Evolutionary conservation across 2,797 vertebrate genomes (phyloP).

Genomic region (Karalla daura): DNA sequence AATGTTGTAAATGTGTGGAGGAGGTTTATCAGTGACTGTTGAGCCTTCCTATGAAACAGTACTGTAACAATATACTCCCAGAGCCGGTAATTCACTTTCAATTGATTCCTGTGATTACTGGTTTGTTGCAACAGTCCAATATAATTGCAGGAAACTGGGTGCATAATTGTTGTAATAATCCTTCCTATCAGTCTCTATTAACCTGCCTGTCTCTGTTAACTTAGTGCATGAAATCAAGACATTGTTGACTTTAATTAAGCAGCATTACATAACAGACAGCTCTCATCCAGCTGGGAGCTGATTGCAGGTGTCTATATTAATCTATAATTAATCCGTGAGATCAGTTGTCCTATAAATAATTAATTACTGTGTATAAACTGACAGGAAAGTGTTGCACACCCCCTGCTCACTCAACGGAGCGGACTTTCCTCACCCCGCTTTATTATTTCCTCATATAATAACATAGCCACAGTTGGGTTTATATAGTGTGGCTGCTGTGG

Average conservation of each 20-base stretch:
- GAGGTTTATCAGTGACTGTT: neutral
- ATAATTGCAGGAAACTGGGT: conserved; percentile 38
- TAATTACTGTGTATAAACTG: conserved; percentile 34
- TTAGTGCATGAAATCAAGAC: neutral
- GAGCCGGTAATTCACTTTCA: conserved; percentile 30
- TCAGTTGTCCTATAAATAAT: conserved; percentile 72
- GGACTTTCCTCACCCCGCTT: conserved; percentile 12
- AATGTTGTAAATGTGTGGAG: neutral
- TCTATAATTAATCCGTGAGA: conserved; percentile 76
- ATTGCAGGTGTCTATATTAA: conserved; percentile 61
- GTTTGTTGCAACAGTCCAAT: conserved; percentile 31
- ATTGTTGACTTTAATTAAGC: conserved; percentile 29
- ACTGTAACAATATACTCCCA: conserved; percentile 25
- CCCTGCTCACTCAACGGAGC: neutral
- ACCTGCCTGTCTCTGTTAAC: neutral
- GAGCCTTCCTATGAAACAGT: neutral
- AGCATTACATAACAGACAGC: conserved; percentile 38
- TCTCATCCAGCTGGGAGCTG: conserved; percentile 46
- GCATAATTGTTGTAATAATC: neutral
- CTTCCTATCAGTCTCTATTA: neutral
- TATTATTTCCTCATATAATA: conserved; percentile 4
- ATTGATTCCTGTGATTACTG: conserved; percentile 44
- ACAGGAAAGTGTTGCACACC: conserved; percentile 18
- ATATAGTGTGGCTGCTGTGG: conserved; percentile 32
- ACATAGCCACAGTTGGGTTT: conserved; percentile 11